Conservation (phyloP, 2,888 invertebrate species). For the Augiades crinisus region DNA sequence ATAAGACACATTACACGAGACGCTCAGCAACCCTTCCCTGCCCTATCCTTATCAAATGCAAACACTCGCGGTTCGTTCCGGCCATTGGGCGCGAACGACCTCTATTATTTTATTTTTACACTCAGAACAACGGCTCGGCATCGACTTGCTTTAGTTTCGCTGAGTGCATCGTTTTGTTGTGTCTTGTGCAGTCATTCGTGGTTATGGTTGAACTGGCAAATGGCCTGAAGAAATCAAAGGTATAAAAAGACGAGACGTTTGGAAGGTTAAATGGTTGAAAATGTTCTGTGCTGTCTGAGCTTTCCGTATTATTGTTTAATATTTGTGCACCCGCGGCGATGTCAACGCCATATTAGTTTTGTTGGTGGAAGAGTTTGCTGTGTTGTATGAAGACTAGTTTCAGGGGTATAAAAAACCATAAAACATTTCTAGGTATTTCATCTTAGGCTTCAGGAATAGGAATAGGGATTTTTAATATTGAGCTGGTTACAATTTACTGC, state of each 20-base stretch:
- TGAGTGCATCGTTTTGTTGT: conserved; percentile 25
- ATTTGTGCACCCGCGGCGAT: no score
- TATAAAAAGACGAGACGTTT: conserved; percentile 9
- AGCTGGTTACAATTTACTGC: no score
- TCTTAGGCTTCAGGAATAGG: no score
- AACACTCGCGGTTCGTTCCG: conserved; percentile 73
- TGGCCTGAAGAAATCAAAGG: conserved; percentile 7
- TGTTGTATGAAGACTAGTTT: no score
- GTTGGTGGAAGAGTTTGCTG: no score
- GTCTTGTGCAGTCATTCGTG: conserved; percentile 22
- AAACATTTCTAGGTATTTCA: no score
- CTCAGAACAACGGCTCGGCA: conserved; percentile 31
- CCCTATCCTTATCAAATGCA: conserved; percentile 68
- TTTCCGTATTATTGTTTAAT: no score
- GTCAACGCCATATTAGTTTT: no score
- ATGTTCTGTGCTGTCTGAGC: not conserved
- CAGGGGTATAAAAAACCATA: no score
- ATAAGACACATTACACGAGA: conserved; percentile 10
- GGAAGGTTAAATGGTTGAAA: not conserved
- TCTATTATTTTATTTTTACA: conserved; percentile 70
- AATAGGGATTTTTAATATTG: no score
- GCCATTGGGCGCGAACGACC: conserved; percentile 63
- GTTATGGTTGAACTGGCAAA: conserved; percentile 25
- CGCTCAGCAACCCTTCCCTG: conserved; percentile 19
- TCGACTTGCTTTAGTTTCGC: conserved; percentile 23